phyloP scores from a whole-genome alignment of 2,888 invertebrate genomes.

The Physocephala rufipes region DNA sequence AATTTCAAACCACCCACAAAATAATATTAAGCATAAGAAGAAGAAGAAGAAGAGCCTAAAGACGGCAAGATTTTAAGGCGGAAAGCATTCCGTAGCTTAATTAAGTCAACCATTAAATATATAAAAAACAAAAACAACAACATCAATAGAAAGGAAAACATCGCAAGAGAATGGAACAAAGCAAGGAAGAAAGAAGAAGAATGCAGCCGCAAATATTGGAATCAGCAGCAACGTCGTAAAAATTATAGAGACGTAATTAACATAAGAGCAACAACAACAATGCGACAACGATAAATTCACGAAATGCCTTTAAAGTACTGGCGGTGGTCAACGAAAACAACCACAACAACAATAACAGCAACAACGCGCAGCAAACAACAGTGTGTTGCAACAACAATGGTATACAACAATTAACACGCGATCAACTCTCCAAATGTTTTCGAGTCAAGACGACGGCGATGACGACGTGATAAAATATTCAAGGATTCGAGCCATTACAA shows the following conservation, averaged over 20 bases:
- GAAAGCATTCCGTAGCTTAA: slow-evolving; percentile 33
- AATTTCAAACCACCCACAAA: slow-evolving; percentile 12
- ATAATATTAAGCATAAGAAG: not conserved
- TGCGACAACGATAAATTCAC: too few relatives aligned
- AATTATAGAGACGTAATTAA: too few relatives aligned
- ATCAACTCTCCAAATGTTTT: too few relatives aligned
- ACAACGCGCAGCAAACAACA: not conserved
- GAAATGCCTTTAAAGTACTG: too few relatives aligned
- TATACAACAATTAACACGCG: too few relatives aligned
- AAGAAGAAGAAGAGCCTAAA: slow-evolving; percentile 6
- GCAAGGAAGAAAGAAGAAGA: too few relatives aligned
- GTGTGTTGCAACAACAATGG: not conserved
- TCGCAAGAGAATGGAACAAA: not conserved
- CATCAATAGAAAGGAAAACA: not conserved
- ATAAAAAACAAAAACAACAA: not conserved
- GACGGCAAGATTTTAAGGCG: slow-evolving; percentile 11
- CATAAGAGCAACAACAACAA: too few relatives aligned
- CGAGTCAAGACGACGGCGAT: too few relatives aligned
- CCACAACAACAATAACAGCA: slow-evolving; percentile 5
- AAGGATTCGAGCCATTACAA: not conserved
- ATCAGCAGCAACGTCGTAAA: too few relatives aligned
- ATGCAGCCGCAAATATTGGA: too few relatives aligned
- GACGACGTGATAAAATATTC: too few relatives aligned
- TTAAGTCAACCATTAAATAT: slow-evolving; percentile 22
- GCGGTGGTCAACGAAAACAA: not conserved